Evolutionary conservation across 2,113 vertebrate genomes (phyloP).

Genomic region (Neolamprologus ventralis): DNA sequence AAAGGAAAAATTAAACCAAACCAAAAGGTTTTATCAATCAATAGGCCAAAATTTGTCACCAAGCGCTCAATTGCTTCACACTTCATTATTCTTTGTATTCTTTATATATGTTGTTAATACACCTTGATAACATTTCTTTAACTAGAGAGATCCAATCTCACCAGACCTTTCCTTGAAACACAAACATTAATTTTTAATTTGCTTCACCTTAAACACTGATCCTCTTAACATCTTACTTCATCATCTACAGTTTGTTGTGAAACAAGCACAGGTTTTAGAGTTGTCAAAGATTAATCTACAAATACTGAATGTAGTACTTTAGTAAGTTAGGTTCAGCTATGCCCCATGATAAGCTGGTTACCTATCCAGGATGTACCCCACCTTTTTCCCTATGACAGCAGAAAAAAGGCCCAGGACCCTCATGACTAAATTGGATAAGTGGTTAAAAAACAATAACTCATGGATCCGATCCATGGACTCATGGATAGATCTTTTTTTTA

Average conservation of each 20-base stretch:
- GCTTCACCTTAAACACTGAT: neutral
- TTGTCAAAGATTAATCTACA: neutral
- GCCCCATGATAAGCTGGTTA: neutral
- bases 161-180: neutral
- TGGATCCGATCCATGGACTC: fast-evolving
- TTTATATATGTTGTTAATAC: neutral
- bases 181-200: neutral
- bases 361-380: neutral
- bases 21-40: neutral
- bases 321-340: neutral
- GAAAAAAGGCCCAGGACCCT: neutral
- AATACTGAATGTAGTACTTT: neutral
- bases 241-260: neutral
- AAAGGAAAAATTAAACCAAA: neutral
- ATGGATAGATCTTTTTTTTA: neutral
- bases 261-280: neutral
- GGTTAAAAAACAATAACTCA: neutral
- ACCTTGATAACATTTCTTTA: neutral
- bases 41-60: neutral
- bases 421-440: neutral
- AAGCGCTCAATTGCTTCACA: neutral
- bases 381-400: neutral
- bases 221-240: neutral
- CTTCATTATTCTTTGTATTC: neutral
- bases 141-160: neutral